These are phyloP conservation scores for Calidris pugnax DNA, from an alignment of 2,113 vertebrate species.

Conservation along the genomic window DNA sequence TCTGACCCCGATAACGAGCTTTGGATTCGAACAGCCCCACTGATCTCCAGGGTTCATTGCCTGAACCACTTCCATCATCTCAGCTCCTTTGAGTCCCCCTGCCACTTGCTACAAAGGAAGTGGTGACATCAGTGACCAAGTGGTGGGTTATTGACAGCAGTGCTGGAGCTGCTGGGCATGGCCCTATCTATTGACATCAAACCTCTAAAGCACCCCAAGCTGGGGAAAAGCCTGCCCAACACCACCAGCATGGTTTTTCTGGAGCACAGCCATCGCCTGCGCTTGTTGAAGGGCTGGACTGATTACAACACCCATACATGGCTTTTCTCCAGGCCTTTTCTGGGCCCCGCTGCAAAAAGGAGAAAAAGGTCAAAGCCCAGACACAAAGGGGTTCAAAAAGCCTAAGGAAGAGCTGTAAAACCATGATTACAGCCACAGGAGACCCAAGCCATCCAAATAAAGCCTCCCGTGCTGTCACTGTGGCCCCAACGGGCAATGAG, in stretches of 20 bases:
- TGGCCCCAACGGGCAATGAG: accelerated
- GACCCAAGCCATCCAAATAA: background rate
- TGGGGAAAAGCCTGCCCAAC: background rate
- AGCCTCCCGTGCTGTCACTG: accelerated
- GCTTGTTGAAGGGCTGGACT: background rate
- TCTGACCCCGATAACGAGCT: background rate
- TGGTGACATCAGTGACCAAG: background rate
- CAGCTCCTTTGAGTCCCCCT: background rate
- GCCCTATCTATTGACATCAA: background rate
- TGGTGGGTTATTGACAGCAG: background rate
- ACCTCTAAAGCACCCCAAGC: background rate
- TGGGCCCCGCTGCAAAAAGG: background rate
- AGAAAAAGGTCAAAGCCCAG: background rate
- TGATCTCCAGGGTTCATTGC: background rate
- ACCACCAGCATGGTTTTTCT: background rate
- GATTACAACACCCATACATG: background rate
- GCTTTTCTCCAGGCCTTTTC: background rate
- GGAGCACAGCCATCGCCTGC: background rate
- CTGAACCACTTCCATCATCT: background rate
- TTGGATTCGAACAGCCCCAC: background rate
- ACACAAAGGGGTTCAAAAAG: background rate
- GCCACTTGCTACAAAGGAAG: background rate
- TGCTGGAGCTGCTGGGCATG: background rate
- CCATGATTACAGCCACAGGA: background rate
- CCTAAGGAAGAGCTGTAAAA: background rate